Evolutionary conservation across 1,140 invertebrate species (phyloP).

Genomic region (Cotesia typhae): DNA sequence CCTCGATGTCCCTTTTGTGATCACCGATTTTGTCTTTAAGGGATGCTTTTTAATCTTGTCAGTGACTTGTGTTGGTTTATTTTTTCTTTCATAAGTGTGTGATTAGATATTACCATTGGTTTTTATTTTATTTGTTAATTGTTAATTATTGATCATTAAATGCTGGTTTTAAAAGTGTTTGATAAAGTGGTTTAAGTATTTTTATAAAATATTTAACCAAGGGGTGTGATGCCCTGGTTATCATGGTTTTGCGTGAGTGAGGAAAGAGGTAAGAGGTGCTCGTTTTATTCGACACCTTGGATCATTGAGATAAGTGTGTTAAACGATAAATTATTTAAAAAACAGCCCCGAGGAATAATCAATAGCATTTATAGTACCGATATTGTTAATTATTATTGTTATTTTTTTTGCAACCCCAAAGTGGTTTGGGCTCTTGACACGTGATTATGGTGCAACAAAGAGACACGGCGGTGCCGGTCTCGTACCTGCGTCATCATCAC

Average conservation of each 20-base stretch:
- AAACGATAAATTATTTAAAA: too few species aligned
- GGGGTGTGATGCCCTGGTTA: constrained; percentile 62
- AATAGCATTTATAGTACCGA: constrained; percentile 33
- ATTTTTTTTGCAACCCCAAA: not conserved
- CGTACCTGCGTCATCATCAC: constrained; percentile 29
- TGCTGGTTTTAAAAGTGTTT: constrained; percentile 1
- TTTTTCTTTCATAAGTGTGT: too few species aligned
- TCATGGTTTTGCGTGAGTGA: constrained; percentile 59
- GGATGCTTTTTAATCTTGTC: too few species aligned
- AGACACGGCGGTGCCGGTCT: constrained; percentile 27
- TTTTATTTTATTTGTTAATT: too few species aligned
- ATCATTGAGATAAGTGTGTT: constrained; percentile 27
- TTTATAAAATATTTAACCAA: constrained; percentile 1
- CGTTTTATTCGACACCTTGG: constrained; percentile 44
- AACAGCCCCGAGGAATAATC: constrained; percentile 33
- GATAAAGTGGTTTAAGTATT: not conserved
- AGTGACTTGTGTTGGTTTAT: too few species aligned
- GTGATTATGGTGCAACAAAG: constrained; percentile 36
- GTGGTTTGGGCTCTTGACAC: constrained; percentile 13
- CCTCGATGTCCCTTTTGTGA: too few species aligned
- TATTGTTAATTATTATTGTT: constrained; percentile 31
- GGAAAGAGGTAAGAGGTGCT: constrained; percentile 57
- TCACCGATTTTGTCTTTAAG: too few species aligned
- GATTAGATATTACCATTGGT: too few species aligned
- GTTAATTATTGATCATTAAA: too few species aligned